Conservation (phyloP, 23 tunicate genomes). For the Styela clava region DNA sequence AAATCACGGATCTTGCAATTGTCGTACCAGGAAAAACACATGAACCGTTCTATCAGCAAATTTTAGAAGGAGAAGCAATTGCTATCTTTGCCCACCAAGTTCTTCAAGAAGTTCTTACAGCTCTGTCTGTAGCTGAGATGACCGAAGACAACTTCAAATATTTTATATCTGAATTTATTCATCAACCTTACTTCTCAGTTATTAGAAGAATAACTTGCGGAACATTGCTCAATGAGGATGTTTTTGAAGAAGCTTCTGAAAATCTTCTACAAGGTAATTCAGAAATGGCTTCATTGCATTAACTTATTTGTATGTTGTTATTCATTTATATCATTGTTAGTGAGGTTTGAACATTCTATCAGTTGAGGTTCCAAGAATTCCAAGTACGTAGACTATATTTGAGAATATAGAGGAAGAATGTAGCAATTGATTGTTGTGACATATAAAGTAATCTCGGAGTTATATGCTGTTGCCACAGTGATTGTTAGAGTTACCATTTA, state of each 20-base stretch:
- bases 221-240: background rate
- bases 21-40: background rate
- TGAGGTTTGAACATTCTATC: too few species aligned
- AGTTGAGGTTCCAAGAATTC: too few species aligned
- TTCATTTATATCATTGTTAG: too few species aligned
- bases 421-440: too few species aligned
- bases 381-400: too few species aligned
- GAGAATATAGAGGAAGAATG: too few species aligned
- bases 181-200: background rate
- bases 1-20: background rate
- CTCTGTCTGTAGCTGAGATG: background rate
- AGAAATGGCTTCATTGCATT: too few species aligned
- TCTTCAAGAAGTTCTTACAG: background rate
- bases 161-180: background rate
- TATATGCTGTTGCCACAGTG: too few species aligned
- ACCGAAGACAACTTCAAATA: background rate
- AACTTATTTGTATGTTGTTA: too few species aligned
- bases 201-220: background rate
- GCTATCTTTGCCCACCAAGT: background rate
- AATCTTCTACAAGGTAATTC: background rate
- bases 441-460: too few species aligned
- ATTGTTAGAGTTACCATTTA: too few species aligned
- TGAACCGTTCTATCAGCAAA: background rate
- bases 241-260: background rate
- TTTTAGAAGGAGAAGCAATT: background rate